Conservation (phyloP, 2,888 invertebrate genomes). For the Spilosoma lubricipeda region DNA sequence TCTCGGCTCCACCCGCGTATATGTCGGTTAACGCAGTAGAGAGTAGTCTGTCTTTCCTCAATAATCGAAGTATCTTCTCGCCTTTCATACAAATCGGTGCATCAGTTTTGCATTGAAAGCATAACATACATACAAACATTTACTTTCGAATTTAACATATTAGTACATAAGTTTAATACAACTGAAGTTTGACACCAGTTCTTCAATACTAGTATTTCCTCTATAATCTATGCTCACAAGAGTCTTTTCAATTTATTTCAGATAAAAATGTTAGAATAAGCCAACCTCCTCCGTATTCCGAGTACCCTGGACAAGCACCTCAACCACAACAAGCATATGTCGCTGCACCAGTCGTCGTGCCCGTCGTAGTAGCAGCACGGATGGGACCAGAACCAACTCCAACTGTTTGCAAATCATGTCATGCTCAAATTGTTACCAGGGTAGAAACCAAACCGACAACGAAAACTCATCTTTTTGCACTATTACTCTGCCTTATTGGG, state of each 20-base stretch:
- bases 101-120: too few relatives aligned
- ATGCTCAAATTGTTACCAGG: slow-evolving; percentile 74
- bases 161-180: background rate
- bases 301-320: background rate
- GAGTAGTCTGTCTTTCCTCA: too few relatives aligned
- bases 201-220: background rate
- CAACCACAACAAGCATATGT: background rate
- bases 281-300: slow-evolving; percentile 7
- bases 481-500: slow-evolving; percentile 78
- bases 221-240: background rate
- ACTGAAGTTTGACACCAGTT: background rate
- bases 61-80: too few relatives aligned
- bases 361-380: slow-evolving; percentile 38
- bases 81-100: too few relatives aligned
- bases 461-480: slow-evolving; percentile 84
- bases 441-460: slow-evolving; percentile 72
- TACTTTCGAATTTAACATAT: too few relatives aligned
- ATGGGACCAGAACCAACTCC: slow-evolving; percentile 60
- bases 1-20: too few relatives aligned
- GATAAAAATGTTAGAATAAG: background rate
- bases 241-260: background rate
- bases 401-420: slow-evolving; percentile 78
- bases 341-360: slow-evolving; percentile 1
- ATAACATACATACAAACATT: too few relatives aligned
- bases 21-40: too few relatives aligned